Base-by-base conservation (phyloP, 2,888 invertebrate species). In the Sturmia bella region DNA sequence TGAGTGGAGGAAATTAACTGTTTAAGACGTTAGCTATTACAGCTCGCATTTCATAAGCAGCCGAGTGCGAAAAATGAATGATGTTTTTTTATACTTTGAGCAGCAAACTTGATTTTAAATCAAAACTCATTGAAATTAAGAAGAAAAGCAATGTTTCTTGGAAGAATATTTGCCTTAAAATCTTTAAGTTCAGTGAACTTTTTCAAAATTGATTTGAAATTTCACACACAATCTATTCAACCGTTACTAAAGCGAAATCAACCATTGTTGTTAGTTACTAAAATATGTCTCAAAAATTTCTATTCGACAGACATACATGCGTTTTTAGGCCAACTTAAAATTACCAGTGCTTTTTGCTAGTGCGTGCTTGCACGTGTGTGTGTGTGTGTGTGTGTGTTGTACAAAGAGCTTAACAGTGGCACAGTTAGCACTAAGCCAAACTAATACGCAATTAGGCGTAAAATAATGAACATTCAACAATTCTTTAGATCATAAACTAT, bases 151-250 rank as follows among this genome's bases (percentile, higher is more conserved):
- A 7, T 27, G 6, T 7, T 32, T 32, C 4, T 7, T 7, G 9
- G 32, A 32, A 32, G 32, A 32, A 32, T 32, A 9, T 7, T 32
- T 32, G 5, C 32, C 32, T 27, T 9, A 32, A 6, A 32, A 6
- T 32, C 21, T 59, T 54, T 43, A 32, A 59, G 80, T 80, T 80
- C 80, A 76, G 15, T 61, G 75, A 76, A 70, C 77, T 50, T 24
- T 21, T 57, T 9, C 39, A 56, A 64, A 52, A 15, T 32, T 63
- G 7, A 37, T 48, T 70, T 66, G 2, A 32, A 82, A 83, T 75
- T 80, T 84, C 70, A 77, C 77, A 80, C 80, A 54, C 50, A 80
- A 69, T 61, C 72, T 59, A 80, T 70, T 78, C 70, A 83, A 78
- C 68, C 75, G 69, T 69, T 64, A 78, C 74, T 54, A 66, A 61